Evolutionary conservation across 2,797 vertebrate genomes (phyloP), one percentile per base, ranked within the genome.

Genomic region (Botia almorhae): DNA sequence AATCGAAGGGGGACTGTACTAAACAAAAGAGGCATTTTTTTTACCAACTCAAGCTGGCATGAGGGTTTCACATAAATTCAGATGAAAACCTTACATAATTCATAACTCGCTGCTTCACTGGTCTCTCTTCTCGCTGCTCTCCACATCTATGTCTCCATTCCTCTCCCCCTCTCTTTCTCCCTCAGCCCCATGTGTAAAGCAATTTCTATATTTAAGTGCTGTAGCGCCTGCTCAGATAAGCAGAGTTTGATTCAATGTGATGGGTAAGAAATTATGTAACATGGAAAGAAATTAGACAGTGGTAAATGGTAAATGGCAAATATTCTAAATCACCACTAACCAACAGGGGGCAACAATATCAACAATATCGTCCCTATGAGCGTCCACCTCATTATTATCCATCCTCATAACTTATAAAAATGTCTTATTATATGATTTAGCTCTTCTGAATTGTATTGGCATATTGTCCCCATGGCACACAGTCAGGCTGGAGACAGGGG

Each of bases 241-340:
- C 87, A 84, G 92, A 94, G 86, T 85, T 82, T 94, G 90, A 95
- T 94, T 91, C 88, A 92, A 87, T 89, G 67, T 87, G 92, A 94
- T 89, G 90, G 91, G 88, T 79, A 85, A 87, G 88, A 81, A 85
- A 91, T 94, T 91, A 93, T 89, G 90, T 94, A 94, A 94, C 86
- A 82, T 71, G n/a, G 43, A 71, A 74, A 55, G 75, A 87, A 89
- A 86, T 71, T 88, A 87, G 85, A 87, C 65, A 88, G 81, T 74
- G 74, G 43, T 7, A 21, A 51, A 53, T n/a, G 58, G 48, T 26
- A 26, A 26, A 26, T 26, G 23, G 43, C 13, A 19, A 43, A 21
- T 48, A 21, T 51, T 29, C 56, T 17, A 23, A n/a, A 36, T 21
- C 26, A 36, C 39, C 67, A 65, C 23, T 6, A 65, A 43, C 10